Base-by-base conservation (phyloP, 2,888 invertebrate species). In the Sthenelais limicola region DNA sequence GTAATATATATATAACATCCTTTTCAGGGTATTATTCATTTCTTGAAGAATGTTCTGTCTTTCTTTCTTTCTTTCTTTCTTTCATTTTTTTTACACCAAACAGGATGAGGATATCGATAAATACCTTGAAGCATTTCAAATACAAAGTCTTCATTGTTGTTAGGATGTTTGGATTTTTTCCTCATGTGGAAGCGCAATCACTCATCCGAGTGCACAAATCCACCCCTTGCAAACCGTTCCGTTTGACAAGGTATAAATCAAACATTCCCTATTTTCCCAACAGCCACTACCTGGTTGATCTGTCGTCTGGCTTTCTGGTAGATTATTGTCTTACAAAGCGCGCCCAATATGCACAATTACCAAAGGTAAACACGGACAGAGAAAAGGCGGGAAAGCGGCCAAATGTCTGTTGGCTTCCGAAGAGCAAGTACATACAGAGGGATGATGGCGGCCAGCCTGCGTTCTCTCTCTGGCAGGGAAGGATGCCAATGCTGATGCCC, bases 381-480 rank as follows among this genome's bases (percentile, higher is more conserved):
- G 9, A 43, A 35, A 21, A 43, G 38, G 62, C 62, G 62, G 62
- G 62, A 62, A 62, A 38, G 24, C 33, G 24, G 62, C 62, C 62
- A 62, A 62, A 62, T 62, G 62, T 62, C 62, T 62, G 62, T 62
- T 62, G 62, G 62, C 62, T 62, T 62, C 43, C 38, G 43, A 43
- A 21, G 35, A 12, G 21, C 5, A n/a, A 26, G 21, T n/a, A 26
- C 51, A 21, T n/a, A n/a, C n/a, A n/a, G n/a, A n/a, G n/a, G n/a
- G n/a, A n/a, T n/a, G n/a, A n/a, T 24, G 51, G 5, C 35, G 38
- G 62, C 62, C 62, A 62, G 43, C 24, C 35, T n/a, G n/a, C n/a
- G n/a, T n/a, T n/a, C n/a, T n/a, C n/a, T n/a, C n/a, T 56, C 35
- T 15, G 56, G 56, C 24, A 43, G 38, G 62, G 26, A 38, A 43